A percentile compares a stretch with the other conserved stretches of the same genome.
Conservation (phyloP, 2,888 invertebrate genomes). For the Drepanosiphum platanoidis region DNA sequence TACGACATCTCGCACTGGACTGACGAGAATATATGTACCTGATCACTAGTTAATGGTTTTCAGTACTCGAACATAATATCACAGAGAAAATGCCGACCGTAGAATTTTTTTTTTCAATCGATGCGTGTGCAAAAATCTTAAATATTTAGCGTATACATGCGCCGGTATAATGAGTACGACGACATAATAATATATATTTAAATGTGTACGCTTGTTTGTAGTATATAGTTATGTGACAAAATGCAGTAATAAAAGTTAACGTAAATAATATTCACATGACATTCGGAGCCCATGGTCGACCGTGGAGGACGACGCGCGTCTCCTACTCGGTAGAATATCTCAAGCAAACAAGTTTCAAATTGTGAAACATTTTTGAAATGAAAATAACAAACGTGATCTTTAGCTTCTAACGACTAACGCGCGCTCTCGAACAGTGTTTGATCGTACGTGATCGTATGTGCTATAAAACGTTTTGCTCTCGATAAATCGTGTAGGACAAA, state of each 20-base stretch:
- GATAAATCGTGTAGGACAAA: constrained; percentile 38
- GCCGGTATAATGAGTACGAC: neutral
- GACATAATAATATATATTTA: neutral
- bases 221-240: constrained; percentile 25
- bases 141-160: neutral
- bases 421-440: neutral
- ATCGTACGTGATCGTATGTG: constrained; percentile 59
- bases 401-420: neutral
- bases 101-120: neutral
- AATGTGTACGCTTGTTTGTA: neutral
- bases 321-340: neutral
- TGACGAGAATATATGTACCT: too few species aligned
- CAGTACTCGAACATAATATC: too few species aligned
- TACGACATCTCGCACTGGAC: too few species aligned
- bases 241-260: constrained; percentile 5
- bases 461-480: neutral
- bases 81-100: too few species aligned
- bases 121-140: neutral
- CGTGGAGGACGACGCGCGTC: too few species aligned
- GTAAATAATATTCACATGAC: constrained; percentile 23
- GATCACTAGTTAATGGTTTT: too few species aligned
- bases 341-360: neutral
- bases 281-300: neutral
- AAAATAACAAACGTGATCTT: constrained; percentile 28
- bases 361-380: neutral